Base-by-base conservation (phyloP, 2,797 vertebrate species). In the Nyctibius grandis region DNA sequence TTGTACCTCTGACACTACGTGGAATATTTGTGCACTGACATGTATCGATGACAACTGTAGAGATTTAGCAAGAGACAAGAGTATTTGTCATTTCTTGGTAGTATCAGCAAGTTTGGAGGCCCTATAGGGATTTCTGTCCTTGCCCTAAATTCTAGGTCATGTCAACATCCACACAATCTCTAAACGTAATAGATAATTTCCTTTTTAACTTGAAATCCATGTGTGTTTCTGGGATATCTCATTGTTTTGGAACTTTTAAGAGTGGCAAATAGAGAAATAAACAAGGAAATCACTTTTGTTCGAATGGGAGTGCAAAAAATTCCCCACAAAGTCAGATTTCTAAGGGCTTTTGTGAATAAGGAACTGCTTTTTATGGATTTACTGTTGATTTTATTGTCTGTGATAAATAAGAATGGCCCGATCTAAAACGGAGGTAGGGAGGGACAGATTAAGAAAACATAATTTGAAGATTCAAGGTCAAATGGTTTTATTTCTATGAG, bases 401-500 rank as follows among this genome's bases (percentile, higher is more conserved):
- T 68, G 56, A 16, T 69, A 38, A 74, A 12, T 76, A 47, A 84
- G 69, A 93, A 79, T 47, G 65, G 80, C 59, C 72, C 79, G 93
- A 80, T 40, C 14, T 67, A 40, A 95, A 95, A 72, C 3, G 14
- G 59, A 79, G 74, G 48, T 11, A 67, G 69, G 44, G 60, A 92
- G 54, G 59, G 60, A 51, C 44, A 91, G 67, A 72, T 59, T 28
- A 47, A 73, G 19, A 53, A 68, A 67, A 77, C 9, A 51, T 9
- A 68, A 29, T 79, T 86, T 82, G 82, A 88, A 83, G 42, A 72
- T 53, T 85, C 50, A 81, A 96, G 91, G 85, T 97, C 81, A 96
- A 94, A 94, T 91, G 81, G 50, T 89, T 95, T 91, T 90, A 56
- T 74, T 88, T 83, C 64, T 60, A 0, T 68, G 57, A 93, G 44